A percentile compares a stretch with the other conserved stretches of the same genome.
phyloP scores from a whole-genome alignment of 2,888 invertebrate species.

The Caradrina kadenii region DNA sequence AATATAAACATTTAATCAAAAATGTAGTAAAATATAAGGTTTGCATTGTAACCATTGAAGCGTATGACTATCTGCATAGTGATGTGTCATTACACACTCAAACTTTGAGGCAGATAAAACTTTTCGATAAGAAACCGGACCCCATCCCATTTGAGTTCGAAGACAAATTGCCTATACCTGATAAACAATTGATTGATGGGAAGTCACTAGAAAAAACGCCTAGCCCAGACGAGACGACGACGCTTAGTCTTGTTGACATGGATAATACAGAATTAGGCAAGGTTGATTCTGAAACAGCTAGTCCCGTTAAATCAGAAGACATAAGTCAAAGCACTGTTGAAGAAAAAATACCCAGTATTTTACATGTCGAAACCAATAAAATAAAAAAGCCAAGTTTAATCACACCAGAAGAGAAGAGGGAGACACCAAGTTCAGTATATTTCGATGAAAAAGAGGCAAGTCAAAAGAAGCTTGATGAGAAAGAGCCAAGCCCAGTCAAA shows the following conservation, averaged over 20 bases:
- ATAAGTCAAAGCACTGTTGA: conserved; percentile 33
- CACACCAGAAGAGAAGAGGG: conserved; percentile 20
- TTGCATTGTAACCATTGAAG: conserved; percentile 28
- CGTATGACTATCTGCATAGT: conserved; percentile 22
- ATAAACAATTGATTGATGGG: not conserved
- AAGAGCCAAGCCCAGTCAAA: conserved; percentile 18
- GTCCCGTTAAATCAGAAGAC: conserved; percentile 23
- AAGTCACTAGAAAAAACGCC: not conserved
- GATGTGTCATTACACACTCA: conserved; percentile 34
- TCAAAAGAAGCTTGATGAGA: conserved; percentile 5
- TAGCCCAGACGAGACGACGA: conserved; percentile 23
- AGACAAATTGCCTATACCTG: conserved; percentile 23
- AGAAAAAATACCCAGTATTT: conserved; percentile 34
- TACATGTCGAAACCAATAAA: conserved; percentile 26
- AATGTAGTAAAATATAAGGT: conserved; percentile 29
- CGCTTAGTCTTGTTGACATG: not conserved
- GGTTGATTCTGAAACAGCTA: conserved; percentile 10
- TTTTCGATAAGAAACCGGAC: conserved; percentile 36
- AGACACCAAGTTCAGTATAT: conserved; percentile 16
- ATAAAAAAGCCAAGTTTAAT: conserved; percentile 15
- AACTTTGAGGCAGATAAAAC: conserved; percentile 33
- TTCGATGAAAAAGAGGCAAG: conserved; percentile 4
- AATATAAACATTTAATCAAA: conserved; percentile 11
- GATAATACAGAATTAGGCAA: conserved; percentile 9
- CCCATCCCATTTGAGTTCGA: conserved; percentile 42